Evolutionary conservation across 37 sponge, comb jelly and placozoan genomes (phyloP), one percentile per base, ranked within the genome.

Genomic region (Spongilla lacustris): DNA sequence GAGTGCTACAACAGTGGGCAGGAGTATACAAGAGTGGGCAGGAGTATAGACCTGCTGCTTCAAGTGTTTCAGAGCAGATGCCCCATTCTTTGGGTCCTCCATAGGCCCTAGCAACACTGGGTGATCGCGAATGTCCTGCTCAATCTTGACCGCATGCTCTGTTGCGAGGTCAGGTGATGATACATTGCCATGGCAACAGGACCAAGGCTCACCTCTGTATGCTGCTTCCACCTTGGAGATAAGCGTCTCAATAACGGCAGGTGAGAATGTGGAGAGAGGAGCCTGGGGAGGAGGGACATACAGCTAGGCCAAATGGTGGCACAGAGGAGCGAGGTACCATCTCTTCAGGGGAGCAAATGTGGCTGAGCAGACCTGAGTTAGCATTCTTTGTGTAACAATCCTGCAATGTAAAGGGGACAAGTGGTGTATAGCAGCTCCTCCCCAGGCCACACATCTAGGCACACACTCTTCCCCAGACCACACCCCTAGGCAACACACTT

Each of bases 21-120:
- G 46, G 46, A n/a, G n/a, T n/a, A n/a, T 46, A 46, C 8, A 8
- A 46, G 46, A 8, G 46, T 46, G 46, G 46, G 46, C 46, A 38
- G 24, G 78, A 38, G 21, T 41, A 24, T 23, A 49, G 17, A 88
- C 91, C 78, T 96, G 96, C 82, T 96, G 96, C 23, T 29, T 31
- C 36, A 96, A 74, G 73, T 96, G 96, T 66, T 96, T 96, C 4
- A 85, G 86, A 76, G 96, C 96, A 8, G 91, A 68, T 17, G 69
- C 66, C 30, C 96, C 93, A 79, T 96, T 92, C 23, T 66, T 90
- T 24, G 81, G 71, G 35, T 83, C 78, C 17, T 36, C 19, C 30
- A 92, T 79, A 21, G 86, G 88, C 46, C n/a, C 71, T 4, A 35
- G 8, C 83, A 92, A 69, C 0, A 34, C 37, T 17, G 67, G 84